A percentile compares a stretch with the other conserved stretches of the same genome.
phyloP scores from a whole-genome alignment of 2,888 invertebrate species.

The Troides oblongomaculatus region DNA sequence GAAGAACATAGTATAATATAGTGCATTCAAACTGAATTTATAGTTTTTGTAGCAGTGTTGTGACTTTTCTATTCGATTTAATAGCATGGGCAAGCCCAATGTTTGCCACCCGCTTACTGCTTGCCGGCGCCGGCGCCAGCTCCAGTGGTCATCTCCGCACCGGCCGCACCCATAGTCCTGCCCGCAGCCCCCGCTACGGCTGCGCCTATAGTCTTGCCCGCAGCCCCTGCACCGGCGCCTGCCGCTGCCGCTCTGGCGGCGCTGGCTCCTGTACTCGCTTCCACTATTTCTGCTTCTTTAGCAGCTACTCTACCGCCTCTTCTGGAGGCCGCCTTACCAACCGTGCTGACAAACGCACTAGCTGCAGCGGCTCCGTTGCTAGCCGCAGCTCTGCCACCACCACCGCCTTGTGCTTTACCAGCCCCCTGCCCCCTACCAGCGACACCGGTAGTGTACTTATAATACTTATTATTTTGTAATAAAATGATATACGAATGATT shows the following conservation, averaged over 20 bases:
- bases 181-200: conserved; percentile 14
- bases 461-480: neutral
- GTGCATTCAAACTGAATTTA: too few relatives aligned
- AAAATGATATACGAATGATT: neutral
- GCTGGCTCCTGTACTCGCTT: conserved; percentile 34
- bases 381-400: conserved; percentile 34
- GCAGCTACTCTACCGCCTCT: conserved; percentile 39
- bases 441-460: conserved; percentile 24
- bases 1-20: too few relatives aligned
- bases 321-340: conserved; percentile 48
- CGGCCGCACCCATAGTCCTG: conserved; percentile 21
- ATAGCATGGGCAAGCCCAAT: conserved; percentile 37
- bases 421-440: conserved; percentile 27
- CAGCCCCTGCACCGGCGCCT: conserved; percentile 9
- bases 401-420: conserved; percentile 30
- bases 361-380: conserved; percentile 49
- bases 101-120: conserved; percentile 35
- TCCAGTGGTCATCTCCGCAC: conserved; percentile 15
- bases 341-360: conserved; percentile 50
- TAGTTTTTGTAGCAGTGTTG: neutral
- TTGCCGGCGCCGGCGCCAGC: conserved; percentile 34
- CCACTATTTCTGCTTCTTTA: conserved; percentile 37
- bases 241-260: conserved; percentile 31
- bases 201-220: conserved; percentile 18
- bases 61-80: neutral